Evolutionary conservation across 2,888 invertebrate genomes (phyloP).

Genomic region (Nemapogon koenigi): DNA sequence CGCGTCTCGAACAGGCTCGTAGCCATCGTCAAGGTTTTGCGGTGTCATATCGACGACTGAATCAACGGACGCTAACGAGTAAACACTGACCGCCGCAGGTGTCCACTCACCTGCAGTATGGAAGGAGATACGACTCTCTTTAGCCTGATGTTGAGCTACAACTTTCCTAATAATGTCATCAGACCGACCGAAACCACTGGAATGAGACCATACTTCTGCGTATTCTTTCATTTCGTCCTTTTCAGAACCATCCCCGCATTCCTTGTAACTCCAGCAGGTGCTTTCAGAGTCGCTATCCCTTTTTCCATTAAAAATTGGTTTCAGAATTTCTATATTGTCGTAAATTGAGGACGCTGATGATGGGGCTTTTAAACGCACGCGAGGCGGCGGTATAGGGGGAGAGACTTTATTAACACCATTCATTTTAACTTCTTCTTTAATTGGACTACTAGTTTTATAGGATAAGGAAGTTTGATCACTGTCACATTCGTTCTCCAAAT

Average conservation of each 20-base stretch:
- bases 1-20: constrained; percentile 53
- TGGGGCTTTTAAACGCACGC: constrained; percentile 32
- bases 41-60: constrained; percentile 34
- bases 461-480: constrained; percentile 38
- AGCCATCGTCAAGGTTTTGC: constrained; percentile 49
- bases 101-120: constrained; percentile 44
- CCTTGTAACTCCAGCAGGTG: constrained; percentile 57
- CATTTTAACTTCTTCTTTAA: constrained; percentile 24
- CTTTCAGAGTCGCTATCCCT: constrained; percentile 46
- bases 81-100: constrained; percentile 40
- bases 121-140: constrained; percentile 43
- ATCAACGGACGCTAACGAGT: constrained; percentile 49
- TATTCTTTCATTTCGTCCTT: constrained; percentile 32
- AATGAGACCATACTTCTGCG: constrained; percentile 50
- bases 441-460: constrained; percentile 41
- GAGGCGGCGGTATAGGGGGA: constrained; percentile 38
- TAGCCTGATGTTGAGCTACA: constrained; percentile 41
- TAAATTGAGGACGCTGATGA: constrained; percentile 27
- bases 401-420: constrained; percentile 19
- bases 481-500: constrained; percentile 32
- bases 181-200: constrained; percentile 52
- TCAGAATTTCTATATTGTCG: constrained; percentile 25
- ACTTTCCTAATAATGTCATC: constrained; percentile 43
- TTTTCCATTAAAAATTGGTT: constrained; percentile 20
- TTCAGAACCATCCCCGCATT: constrained; percentile 37